Evolutionary conservation across 30 jellyfish, hydroid and myxozoan genomes (phyloP), one percentile per base, ranked within the genome.

Genomic region (Pseudorhiza aurosa): DNA sequence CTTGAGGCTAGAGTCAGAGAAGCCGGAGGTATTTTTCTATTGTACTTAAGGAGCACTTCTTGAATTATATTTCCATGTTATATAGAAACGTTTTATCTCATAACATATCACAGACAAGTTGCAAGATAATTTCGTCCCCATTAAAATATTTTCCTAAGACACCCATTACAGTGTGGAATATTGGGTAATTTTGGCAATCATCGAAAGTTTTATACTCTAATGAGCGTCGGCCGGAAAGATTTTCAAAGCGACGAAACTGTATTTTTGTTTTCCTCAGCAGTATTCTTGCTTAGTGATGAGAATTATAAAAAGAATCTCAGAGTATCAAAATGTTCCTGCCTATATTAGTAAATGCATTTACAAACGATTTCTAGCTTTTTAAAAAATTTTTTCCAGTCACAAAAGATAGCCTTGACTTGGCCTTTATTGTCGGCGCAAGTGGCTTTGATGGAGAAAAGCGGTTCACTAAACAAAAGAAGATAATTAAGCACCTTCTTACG

Each of bases 371-470:
- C 55, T 42, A 8, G 15, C 55, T 42, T 42, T 15, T 42, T 42
- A 42, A 8, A 8, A 9, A 42, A 6, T 28, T 49, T 60, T 59
- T 72, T 44, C 11, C 43, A 77, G 94, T 51, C 0, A 31, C 50
- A 19, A 33, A 49, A 44, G 91, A 87, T n/a, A 51, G 46, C 53
- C 49, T 89, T 12, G 97, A 89, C 24, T 72, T 89, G 12, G 97
- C 85, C 21, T 89, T 89, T 72, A 74, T 89, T 0, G 19, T 81
- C 40, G 97, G 96, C 14, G 90, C 88, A 26, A 55, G 82, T 14
- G 95, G 96, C 30, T 17, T 19, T 17, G 57, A 91, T 44, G 50
- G 69, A 0, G 81, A 58, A 0, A 68, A 17, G 44, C 31, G 81
- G 8, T 85, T 81, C 56, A n/a, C 1, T 17, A 65, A 58, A 19